Evolutionary conservation across 92 coral and sea anemone species (phyloP).

Genomic region (Umimayanthus kanabou): DNA sequence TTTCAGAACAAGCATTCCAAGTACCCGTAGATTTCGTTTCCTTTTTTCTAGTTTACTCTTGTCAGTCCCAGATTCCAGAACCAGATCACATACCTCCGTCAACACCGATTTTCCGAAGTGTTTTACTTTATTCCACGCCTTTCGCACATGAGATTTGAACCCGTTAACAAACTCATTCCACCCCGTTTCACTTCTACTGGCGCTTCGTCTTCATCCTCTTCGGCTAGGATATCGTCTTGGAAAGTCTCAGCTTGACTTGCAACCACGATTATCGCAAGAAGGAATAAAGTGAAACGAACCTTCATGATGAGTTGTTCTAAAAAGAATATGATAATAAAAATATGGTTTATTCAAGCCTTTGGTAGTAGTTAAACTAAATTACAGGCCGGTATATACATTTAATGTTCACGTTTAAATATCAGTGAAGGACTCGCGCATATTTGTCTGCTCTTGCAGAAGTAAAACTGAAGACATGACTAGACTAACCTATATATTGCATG

Average conservation of each 20-base stretch:
- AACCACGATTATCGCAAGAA: not conserved
- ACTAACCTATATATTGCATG: too few species aligned
- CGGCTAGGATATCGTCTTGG: not conserved
- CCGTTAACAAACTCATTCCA: not conserved
- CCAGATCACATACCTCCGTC: not conserved
- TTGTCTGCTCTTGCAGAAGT: not conserved
- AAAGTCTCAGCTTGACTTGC: not conserved
- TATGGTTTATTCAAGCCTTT: too few species aligned
- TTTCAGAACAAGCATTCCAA: not conserved
- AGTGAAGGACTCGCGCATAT: too few species aligned
- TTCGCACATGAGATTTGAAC: not conserved
- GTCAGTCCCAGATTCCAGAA: not conserved
- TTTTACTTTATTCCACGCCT: not conserved
- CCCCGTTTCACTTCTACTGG: not conserved
- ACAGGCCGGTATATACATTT: too few species aligned
- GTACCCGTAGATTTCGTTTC: not conserved
- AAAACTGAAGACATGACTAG: not conserved
- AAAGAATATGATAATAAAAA: too few species aligned
- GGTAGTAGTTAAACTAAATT: too few species aligned
- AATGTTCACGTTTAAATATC: too few species aligned
- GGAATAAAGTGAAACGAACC: not conserved
- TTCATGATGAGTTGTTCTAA: not conserved
- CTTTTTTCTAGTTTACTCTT: too few species aligned
- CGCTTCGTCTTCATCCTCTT: not conserved
- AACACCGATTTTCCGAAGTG: not conserved